A percentile compares a stretch with the other conserved stretches of the same genome.
Conservation (phyloP, 2,113 vertebrate genomes). For the Pachycephala philippinensis region DNA sequence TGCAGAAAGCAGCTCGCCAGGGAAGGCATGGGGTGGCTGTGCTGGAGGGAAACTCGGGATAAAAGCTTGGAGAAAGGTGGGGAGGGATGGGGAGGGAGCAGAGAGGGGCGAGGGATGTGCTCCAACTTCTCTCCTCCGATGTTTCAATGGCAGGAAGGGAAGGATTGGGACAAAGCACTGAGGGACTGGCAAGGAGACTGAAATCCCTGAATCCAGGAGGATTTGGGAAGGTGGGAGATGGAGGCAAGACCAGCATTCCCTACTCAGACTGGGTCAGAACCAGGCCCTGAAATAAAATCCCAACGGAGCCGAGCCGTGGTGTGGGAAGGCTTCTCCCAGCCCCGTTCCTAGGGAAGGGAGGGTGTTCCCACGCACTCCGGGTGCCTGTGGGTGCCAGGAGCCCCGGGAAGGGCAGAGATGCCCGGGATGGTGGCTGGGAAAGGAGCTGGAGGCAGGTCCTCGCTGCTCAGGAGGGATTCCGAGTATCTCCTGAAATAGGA, state of each 20-base stretch:
- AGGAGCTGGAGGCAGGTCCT: background rate
- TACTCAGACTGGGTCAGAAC: background rate
- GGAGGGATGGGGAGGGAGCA: background rate
- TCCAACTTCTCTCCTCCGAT: rapidly evolving
- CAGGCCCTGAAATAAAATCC: background rate
- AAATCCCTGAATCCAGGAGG: background rate
- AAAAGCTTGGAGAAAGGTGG: background rate
- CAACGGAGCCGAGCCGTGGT: background rate
- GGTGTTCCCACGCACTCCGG: background rate
- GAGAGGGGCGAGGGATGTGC: background rate
- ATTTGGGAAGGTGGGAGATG: background rate
- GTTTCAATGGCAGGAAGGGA: background rate
- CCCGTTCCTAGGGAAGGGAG: background rate
- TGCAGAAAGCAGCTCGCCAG: background rate
- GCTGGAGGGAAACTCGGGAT: background rate
- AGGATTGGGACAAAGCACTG: background rate
- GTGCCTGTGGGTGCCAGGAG: background rate
- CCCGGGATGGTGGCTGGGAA: rapidly evolving
- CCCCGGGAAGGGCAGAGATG: background rate
- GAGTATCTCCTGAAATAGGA: background rate
- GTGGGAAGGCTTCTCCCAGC: background rate
- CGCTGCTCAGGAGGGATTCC: background rate
- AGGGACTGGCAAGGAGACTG: background rate
- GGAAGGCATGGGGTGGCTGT: background rate
- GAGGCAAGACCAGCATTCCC: background rate